Percentiles rank a stretch among this genome's conserved stretches.
These are phyloP conservation scores for Leucoraja erinaceus DNA, from an alignment of 2,113 vertebrate genomes.

Conservation along the genomic window DNA sequence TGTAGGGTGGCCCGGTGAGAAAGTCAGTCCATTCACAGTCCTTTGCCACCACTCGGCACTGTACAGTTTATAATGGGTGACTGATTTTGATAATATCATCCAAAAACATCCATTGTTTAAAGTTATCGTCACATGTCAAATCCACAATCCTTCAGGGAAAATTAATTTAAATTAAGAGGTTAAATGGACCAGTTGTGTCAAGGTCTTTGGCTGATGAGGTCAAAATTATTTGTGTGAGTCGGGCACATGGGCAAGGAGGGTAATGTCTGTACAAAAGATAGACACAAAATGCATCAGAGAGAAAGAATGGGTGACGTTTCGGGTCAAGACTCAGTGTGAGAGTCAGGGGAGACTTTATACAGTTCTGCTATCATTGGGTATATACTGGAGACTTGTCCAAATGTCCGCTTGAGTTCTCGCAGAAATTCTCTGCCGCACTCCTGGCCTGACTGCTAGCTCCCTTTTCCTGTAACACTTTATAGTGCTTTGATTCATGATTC, in stretches of 20 bases:
- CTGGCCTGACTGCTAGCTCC: neutral
- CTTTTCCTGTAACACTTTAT: neutral
- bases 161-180: neutral
- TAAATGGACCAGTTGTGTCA: too few relatives aligned
- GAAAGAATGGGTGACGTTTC: too few relatives aligned
- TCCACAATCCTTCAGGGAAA: neutral
- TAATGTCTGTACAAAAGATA: too few relatives aligned
- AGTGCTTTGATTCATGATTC: neutral
- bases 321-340: too few relatives aligned
- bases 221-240: too few relatives aligned
- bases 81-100: neutral
- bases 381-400: neutral
- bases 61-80: neutral
- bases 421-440: neutral
- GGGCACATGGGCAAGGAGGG: too few relatives aligned
- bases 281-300: too few relatives aligned
- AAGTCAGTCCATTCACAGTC: neutral
- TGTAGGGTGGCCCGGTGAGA: too few relatives aligned
- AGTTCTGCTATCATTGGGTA: neutral
- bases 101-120: neutral
- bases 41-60: neutral
- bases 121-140: neutral
- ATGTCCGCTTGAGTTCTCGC: neutral
- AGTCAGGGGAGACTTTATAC: neutral
- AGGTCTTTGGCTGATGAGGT: too few relatives aligned